A percentile compares a stretch with the other conserved stretches of the same genome.
Conservation (phyloP, 2,113 vertebrate genomes). For the Guaruba guarouba region DNA sequence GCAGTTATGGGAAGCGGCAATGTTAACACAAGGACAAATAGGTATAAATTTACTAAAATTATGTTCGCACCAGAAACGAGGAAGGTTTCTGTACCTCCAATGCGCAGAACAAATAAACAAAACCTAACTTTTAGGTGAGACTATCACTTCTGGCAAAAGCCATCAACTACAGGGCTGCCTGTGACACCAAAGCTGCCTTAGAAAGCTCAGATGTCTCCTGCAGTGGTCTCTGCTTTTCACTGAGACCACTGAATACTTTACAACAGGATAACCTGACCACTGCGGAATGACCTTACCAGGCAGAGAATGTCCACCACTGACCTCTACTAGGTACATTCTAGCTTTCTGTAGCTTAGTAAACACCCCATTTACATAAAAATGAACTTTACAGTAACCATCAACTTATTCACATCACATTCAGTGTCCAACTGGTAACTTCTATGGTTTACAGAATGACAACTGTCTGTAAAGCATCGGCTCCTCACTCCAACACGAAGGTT, state of each 20-base stretch:
- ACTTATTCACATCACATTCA: background rate
- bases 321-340: background rate
- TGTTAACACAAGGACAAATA: background rate
- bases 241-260: background rate
- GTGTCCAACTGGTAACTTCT: background rate
- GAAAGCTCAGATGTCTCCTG: background rate
- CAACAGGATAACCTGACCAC: background rate
- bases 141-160: background rate
- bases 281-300: accelerated
- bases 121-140: background rate
- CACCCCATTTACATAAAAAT: background rate
- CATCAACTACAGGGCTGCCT: background rate
- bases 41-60: background rate
- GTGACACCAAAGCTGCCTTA: background rate
- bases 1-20: background rate
- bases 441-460: background rate
- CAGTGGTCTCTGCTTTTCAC: background rate
- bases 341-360: background rate
- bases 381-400: background rate
- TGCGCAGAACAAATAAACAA: background rate
- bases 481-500: background rate
- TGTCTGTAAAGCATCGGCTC: accelerated
- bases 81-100: background rate
- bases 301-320: background rate
- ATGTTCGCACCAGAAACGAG: background rate